These are phyloP conservation scores for Rhagonycha lutea DNA, from an alignment of 2,888 invertebrate genomes.

Conservation along the genomic window DNA sequence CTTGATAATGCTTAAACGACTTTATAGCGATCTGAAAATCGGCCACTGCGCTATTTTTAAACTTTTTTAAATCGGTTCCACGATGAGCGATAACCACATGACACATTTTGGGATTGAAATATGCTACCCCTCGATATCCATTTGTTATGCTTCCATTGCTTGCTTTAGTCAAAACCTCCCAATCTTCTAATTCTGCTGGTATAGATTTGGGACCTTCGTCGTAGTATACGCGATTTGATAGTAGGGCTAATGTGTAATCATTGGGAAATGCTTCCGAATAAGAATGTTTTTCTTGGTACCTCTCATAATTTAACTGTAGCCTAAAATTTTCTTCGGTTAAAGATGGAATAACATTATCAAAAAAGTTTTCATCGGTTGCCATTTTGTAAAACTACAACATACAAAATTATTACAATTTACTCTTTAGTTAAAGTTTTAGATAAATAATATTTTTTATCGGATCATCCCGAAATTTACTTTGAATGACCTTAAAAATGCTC, in stretches of 20 bases:
- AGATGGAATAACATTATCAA: neutral
- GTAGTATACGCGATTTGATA: constrained; percentile 9
- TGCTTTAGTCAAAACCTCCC: constrained; percentile 23
- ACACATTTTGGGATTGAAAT: constrained; percentile 16
- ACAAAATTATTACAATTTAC: no score
- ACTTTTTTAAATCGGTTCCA: constrained; percentile 6
- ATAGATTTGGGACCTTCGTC: neutral
- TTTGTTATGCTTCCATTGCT: constrained; percentile 2
- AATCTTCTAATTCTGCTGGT: neutral
- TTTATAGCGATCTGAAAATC: constrained; percentile 10
- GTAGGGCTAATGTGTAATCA: constrained; percentile 13
- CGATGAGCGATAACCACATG: constrained; percentile 23
- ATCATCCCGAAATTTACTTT: no score
- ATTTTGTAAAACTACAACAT: neutral
- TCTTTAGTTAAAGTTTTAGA: no score
- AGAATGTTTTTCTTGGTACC: neutral
- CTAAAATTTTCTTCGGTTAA: constrained; percentile 7
- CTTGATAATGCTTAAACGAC: neutral
- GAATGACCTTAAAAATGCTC: no score
- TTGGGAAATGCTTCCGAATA: constrained; percentile 6
- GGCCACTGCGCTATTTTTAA: neutral
- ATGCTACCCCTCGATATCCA: constrained; percentile 20
- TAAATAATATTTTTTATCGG: no score
- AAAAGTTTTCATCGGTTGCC: neutral
- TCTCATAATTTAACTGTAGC: neutral